Evolutionary conservation across 1,140 invertebrate species (phyloP), one percentile per base, ranked within the genome.

Genomic region (Acromyrmex echinatior): DNA sequence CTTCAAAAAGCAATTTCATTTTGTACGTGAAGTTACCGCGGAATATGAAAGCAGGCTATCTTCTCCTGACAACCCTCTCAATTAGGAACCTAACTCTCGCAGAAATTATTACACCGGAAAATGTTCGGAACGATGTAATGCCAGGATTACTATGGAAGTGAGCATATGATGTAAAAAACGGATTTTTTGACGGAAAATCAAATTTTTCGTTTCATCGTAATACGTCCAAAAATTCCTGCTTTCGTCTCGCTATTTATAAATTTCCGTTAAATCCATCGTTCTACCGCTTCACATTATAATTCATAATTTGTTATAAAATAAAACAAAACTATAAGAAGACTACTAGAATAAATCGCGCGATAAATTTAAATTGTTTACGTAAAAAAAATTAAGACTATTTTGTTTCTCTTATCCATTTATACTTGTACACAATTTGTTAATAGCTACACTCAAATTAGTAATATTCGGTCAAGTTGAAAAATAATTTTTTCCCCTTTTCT

Each of bases 1-100:
- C 80, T 84, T 84, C 80, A 84, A 84, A 84, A 84, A 84, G 80
- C 80, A 84, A 84, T 84, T 84, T 84, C 80, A 84, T 84, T 84
- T 76, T 84, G 80, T 76, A 74, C 70, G 80, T 84, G 39, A 84
- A 84, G 80, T 84, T 84, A 84, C 80, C 53, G 56, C 56, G 80
- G 70, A 74, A 84, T 84, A 84, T 84, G 80, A 84, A 84, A 84
- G 70, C 80, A 74, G 28, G 70, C 70, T 84, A 84, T 84, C 80
- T 84, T 62, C 70, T 74, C 80, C 56, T 28, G 80, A 84, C 80
- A 84, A 76, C 70, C 80, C 80, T 76, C 80, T 84, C 80, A 84
- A 84, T 84, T 84, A 84, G 80, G 80, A 63, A 84, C 68, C 58
- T 84, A 84, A 84, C 80, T 84, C 80, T 84, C 56, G 56, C 25